phyloP scores from a whole-genome alignment of 2,113 vertebrate genomes.

The Camarhynchus parvulus region DNA sequence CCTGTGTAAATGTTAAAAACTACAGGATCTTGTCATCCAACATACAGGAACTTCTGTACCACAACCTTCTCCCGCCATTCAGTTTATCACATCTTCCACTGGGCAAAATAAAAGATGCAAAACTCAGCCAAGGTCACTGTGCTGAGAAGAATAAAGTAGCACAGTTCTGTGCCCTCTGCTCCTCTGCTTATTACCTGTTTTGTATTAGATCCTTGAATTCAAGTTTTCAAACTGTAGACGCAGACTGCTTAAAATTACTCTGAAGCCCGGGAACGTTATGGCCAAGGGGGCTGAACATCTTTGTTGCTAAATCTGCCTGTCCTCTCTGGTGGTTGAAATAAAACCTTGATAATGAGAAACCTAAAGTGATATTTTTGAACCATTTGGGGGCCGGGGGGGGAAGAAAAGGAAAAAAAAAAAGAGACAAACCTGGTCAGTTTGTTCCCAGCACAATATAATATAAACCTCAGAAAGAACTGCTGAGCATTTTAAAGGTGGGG shows the following conservation, averaged over 20 bases:
- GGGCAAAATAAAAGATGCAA: background rate
- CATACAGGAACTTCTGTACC: background rate
- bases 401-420: background rate
- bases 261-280: background rate
- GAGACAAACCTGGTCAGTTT: background rate
- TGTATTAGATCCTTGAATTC: background rate
- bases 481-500: background rate
- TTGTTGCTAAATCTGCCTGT: background rate
- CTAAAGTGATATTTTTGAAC: background rate
- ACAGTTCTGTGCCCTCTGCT: background rate
- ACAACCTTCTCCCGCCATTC: background rate
- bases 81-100: background rate
- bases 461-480: background rate
- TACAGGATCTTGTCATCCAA: background rate
- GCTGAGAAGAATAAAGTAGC: background rate
- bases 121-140: fast-evolving
- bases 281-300: background rate
- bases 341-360: background rate
- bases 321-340: background rate
- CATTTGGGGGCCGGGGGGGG: background rate
- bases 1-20: background rate
- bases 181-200: background rate
- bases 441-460: background rate
- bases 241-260: background rate
- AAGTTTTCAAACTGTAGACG: background rate